Conservation (phyloP, 37 sponge, comb jelly and placozoan species). For the Trichoplax adhaerens region DNA sequence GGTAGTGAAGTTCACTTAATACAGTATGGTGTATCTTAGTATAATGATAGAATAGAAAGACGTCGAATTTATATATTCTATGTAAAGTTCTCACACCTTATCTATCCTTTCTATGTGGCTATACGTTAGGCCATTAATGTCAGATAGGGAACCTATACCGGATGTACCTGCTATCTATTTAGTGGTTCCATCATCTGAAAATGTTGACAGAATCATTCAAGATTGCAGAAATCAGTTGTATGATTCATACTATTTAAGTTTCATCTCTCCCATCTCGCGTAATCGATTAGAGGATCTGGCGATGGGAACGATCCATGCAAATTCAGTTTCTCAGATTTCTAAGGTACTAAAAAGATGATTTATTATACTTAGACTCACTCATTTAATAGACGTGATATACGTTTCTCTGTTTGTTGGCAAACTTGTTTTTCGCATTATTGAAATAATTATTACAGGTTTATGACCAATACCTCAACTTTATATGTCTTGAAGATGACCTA, state of each 20-base stretch:
- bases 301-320: constrained; percentile 47
- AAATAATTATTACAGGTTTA: constrained; percentile 27
- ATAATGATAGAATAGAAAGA: too few relatives aligned
- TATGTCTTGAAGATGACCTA: constrained; percentile 78
- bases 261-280: constrained; percentile 73
- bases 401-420: background rate
- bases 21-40: too few relatives aligned
- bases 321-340: constrained; percentile 36
- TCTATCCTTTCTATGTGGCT: background rate
- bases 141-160: constrained; percentile 59
- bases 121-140: constrained; percentile 28
- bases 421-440: background rate
- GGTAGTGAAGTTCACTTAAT: too few relatives aligned
- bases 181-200: constrained; percentile 54
- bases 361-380: constrained; percentile 4
- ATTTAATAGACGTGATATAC: background rate
- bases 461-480: constrained; percentile 92
- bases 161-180: constrained; percentile 93
- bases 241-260: constrained; percentile 70
- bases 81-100: too few relatives aligned
- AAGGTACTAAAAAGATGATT: constrained; percentile 27
- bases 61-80: too few relatives aligned
- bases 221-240: constrained; percentile 68
- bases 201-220: constrained; percentile 59
- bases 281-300: constrained; percentile 74